phyloP scores from a whole-genome alignment of 2,888 invertebrate genomes.

The Amitus sp. region DNA sequence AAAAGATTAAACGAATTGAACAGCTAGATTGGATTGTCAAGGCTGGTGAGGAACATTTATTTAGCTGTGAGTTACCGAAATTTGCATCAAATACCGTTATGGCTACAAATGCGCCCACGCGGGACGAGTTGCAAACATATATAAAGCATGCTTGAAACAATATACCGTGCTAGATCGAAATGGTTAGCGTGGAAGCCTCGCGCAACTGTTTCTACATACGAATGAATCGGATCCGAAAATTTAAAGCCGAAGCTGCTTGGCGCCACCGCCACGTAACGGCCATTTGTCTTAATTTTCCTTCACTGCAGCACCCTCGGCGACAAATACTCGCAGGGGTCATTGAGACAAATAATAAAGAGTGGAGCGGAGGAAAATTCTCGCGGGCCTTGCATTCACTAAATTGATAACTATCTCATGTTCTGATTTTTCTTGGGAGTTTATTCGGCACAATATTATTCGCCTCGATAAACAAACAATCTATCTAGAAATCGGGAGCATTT shows the following conservation, averaged over 20 bases:
- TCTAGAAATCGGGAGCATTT: no score
- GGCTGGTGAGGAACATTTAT: no score
- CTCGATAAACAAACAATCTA: no score
- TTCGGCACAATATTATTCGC: no score
- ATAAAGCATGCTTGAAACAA: slow-evolving; percentile 3
- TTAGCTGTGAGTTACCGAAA: background rate
- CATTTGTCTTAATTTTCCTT: slow-evolving; percentile 34
- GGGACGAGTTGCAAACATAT: background rate
- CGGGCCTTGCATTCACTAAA: slow-evolving; percentile 19
- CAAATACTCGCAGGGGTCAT: slow-evolving; percentile 19
- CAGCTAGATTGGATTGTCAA: no score
- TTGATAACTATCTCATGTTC: slow-evolving; percentile 24
- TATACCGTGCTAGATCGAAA: background rate
- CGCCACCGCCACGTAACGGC: slow-evolving; percentile 26
- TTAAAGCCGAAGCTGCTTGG: slow-evolving; percentile 21
- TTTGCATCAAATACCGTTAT: slow-evolving; percentile 1
- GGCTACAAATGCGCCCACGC: background rate
- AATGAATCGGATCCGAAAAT: slow-evolving; percentile 16
- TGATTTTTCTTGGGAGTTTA: background rate
- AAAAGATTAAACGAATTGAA: no score
- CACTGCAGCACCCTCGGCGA: slow-evolving; percentile 26
- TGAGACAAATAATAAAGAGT: slow-evolving; percentile 28
- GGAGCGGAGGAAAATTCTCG: slow-evolving; percentile 11
- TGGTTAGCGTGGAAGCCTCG: background rate
- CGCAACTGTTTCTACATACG: slow-evolving; percentile 11